Base-by-base conservation (phyloP, 2,888 invertebrate species). In the Limenitis camilla region DNA sequence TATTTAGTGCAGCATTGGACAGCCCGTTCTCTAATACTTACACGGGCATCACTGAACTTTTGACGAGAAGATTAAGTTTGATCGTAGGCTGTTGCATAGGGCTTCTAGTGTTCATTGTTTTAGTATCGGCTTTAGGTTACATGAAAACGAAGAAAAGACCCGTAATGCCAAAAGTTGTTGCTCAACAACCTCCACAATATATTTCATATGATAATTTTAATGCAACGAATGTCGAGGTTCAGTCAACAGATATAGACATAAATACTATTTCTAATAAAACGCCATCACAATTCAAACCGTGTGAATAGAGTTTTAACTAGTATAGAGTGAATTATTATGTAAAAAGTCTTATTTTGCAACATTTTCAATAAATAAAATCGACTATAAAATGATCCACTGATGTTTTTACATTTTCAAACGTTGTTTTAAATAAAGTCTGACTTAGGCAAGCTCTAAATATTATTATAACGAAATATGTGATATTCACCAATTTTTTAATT, bases 1-100 rank as follows among this genome's bases (percentile, higher is more conserved):
- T 92, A 27, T 92, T 93, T 39, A 91, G 92, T 53, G 90, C 91
- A 41, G 88, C 90, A 19, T 70, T 91, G 58, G 85, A 86, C 55
- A 82, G 85, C 62, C 85, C 84, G 28, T 85, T 86, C 56, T 90
- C 91, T 10, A 91, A 91, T 67, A 91, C 92, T 27, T 92, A 92
- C 28, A 90, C 92, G 77, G 90, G 90, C 40, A 91, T 93, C 40
- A 91, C 92, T 61, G 94, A 93, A 56, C 92, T 96, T 68, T 86
- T 96, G 36, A 94, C 94, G 5, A 89, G 95, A 55, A 90, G 96
- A 61, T 88, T 96, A 52, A 95, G 96, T 31, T 90, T 96, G 61
- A 94, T 96, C 65, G 93, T 96, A 51, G 96, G 96, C 47, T 93
- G 94, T 73, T 94, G 94, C 71, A 91, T 96, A 88, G 95, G 95